These are phyloP conservation scores for Pagrus major DNA, from an alignment of 2,113 vertebrate genomes.

Conservation along the genomic window DNA sequence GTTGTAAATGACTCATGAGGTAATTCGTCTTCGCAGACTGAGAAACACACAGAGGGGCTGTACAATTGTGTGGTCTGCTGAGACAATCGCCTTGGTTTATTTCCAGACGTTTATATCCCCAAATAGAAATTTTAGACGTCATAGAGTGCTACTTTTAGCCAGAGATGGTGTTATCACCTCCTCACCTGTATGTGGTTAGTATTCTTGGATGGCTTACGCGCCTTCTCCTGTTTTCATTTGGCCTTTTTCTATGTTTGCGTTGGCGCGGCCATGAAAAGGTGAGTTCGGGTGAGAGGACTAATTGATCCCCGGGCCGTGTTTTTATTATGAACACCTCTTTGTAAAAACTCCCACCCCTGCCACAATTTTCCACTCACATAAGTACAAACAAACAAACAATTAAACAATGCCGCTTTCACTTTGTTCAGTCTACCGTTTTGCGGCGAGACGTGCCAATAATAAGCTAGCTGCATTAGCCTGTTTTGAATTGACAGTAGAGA, in stretches of 20 bases:
- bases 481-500: slow-evolving; percentile 71
- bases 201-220: neutral
- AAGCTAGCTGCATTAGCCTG: slow-evolving; percentile 56
- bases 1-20: slow-evolving; percentile 81
- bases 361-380: slow-evolving; percentile 22
- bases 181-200: neutral
- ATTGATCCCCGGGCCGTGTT: slow-evolving; percentile 34
- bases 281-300: slow-evolving; percentile 4
- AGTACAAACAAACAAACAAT: slow-evolving; percentile 54
- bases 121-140: slow-evolving; percentile 28
- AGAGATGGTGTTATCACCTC: slow-evolving; percentile 5
- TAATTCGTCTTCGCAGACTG: slow-evolving; percentile 68
- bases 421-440: slow-evolving; percentile 35
- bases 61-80: slow-evolving; percentile 53
- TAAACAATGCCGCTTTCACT: slow-evolving; percentile 44
- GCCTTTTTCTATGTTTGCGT: slow-evolving; percentile 11
- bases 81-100: slow-evolving; percentile 44
- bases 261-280: slow-evolving; percentile 7
- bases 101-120: slow-evolving; percentile 28
- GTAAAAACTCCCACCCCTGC: neutral
- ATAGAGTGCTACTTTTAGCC: slow-evolving; percentile 16
- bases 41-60: slow-evolving; percentile 50
- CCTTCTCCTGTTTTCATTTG: neutral
- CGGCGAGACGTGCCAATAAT: slow-evolving; percentile 63
- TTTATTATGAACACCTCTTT: slow-evolving; percentile 5